Evolutionary conservation across 2,888 invertebrate genomes (phyloP), one percentile per base, ranked within the genome.

Genomic region (Pseudococcus longispinus): DNA sequence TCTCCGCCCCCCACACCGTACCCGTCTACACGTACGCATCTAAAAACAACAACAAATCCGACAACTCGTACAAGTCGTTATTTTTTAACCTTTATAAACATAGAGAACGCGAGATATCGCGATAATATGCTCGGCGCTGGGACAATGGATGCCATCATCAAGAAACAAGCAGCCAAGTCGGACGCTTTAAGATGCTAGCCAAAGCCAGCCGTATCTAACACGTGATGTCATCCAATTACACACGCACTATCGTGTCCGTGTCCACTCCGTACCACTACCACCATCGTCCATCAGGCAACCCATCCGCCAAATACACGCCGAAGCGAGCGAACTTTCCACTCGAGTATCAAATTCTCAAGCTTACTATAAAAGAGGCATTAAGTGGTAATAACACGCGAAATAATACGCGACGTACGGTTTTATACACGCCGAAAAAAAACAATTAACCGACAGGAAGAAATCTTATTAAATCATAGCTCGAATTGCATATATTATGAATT

Each of bases 401-500:
- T n/a, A 51, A 51, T 51, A 51, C n/a, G 46, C 46, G 15, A 65
- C n/a, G 51, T 51, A 65, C 37, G 37, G 37, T 23, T 65, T 65
- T 26, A 65, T 1, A 65, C 23, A 26, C 65, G 65, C 65, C 65
- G 65, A 65, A 65, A 65, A 65, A 37, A 74, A 74, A 74, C 83
- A 83, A 83, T 51, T 51, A 83, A 51, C 83, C 51, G 23, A 46
- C 23, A 46, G 51, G 29, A 51, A 51, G 44, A 51, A 46, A 83
- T 51, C 46, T 32, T 74, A 74, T 37, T 74, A 74, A 74, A 74
- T 74, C 74, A 74, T 74, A 74, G 37, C 74, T 74, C 74, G 74
- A 74, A 74, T 32, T 37, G 74, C 29, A 37, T 74, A 83, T 51
- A 55, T 83, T 83, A 44, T 51, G 51, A 55, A 37, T 83, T 46